Conservation (phyloP, 1,140 invertebrate genomes). For the Samia ricini region DNA sequence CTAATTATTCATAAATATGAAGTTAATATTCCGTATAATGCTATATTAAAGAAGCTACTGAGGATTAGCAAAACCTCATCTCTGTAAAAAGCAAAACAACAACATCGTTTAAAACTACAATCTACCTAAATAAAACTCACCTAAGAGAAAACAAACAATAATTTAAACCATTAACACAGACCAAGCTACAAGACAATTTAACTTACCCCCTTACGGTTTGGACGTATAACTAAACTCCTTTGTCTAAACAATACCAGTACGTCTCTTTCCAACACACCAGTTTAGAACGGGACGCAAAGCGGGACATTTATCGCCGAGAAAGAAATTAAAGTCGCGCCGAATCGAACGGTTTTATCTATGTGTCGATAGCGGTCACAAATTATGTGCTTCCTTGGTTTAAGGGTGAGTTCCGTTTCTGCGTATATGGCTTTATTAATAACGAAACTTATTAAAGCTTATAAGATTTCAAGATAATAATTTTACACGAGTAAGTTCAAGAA, state of each 20-base stretch:
- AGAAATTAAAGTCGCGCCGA: conserved; percentile 71
- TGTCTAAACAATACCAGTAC: conserved; percentile 29
- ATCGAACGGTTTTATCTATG: conserved; percentile 71
- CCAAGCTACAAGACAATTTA: conserved; percentile 25
- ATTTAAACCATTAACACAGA: conserved; percentile 6
- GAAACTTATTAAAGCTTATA: background rate
- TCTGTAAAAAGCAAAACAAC: background rate
- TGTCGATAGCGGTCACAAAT: conserved; percentile 73
- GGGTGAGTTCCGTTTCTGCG: conserved; percentile 21
- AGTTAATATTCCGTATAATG: no score
- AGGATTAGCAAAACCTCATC: background rate
- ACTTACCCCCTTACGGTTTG: conserved; percentile 29
- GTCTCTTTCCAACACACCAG: conserved; percentile 29
- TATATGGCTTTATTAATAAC: background rate
- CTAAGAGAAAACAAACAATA: background rate
- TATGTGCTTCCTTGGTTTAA: conserved; percentile 64
- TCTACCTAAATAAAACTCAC: background rate
- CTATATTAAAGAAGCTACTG: no score
- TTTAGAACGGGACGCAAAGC: conserved; percentile 32
- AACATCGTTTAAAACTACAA: background rate
- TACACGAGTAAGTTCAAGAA: background rate
- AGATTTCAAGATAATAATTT: background rate
- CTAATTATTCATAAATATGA: no score
- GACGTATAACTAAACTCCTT: conserved; percentile 45
- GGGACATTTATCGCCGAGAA: conserved; percentile 62